phyloP scores from a whole-genome alignment of 2,888 invertebrate species.

The Tachystola acroxantha region DNA sequence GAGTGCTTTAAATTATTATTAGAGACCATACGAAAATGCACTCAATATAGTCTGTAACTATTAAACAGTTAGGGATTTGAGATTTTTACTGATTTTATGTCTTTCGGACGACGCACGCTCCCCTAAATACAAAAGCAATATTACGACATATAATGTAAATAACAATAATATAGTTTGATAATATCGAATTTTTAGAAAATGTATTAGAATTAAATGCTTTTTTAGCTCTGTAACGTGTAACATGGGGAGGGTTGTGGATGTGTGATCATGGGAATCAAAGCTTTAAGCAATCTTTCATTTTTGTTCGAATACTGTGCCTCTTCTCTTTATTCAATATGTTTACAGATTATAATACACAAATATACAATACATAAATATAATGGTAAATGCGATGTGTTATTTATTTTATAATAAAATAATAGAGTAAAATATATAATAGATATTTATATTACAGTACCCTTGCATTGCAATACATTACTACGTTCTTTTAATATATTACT shows the following conservation, averaged over 20 bases:
- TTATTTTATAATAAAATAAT: no score
- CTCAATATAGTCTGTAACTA: constrained; percentile 64
- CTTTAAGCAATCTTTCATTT: constrained; percentile 70
- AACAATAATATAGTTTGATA: constrained; percentile 76
- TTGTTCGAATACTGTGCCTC: constrained; percentile 51
- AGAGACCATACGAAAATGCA: constrained; percentile 61
- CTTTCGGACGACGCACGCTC: constrained; percentile 69
- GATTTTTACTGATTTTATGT: constrained; percentile 67
- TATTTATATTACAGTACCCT: no score
- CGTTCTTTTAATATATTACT: not conserved
- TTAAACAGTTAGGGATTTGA: constrained; percentile 68
- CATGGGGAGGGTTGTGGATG: constrained; percentile 57
- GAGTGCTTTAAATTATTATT: constrained; percentile 71
- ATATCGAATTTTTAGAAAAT: constrained; percentile 74
- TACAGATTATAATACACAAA: no score
- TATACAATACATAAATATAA: no score
- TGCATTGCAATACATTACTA: not conserved
- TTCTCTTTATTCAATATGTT: constrained; percentile 14
- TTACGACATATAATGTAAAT: constrained; percentile 76
- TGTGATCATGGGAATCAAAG: constrained; percentile 75
- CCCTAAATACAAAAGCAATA: constrained; percentile 76
- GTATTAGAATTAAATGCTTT: constrained; percentile 71
- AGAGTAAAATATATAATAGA: no score
- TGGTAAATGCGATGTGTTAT: no score
- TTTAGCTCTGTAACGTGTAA: constrained; percentile 56